Evolutionary conservation across 2,888 invertebrate species (phyloP).

Genomic region (Stenodema calcarata): DNA sequence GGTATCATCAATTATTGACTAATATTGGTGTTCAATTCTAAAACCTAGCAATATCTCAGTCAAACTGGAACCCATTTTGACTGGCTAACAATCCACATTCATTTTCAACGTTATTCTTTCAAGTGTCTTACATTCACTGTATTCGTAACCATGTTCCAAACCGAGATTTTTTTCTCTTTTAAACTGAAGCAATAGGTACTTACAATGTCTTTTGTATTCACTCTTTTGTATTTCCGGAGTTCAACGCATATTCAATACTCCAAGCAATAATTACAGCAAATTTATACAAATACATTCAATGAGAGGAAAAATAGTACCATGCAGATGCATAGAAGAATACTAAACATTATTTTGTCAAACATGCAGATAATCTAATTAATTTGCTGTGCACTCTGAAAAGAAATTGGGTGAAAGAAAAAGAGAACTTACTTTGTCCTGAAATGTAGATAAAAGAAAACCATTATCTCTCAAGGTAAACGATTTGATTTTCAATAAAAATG

Average conservation of each 20-base stretch:
- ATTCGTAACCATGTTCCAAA: not conserved
- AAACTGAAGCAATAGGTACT: not conserved
- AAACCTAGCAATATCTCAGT: too few species aligned
- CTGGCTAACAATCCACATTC: too few species aligned
- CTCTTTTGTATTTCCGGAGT: not conserved
- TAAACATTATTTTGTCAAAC: not conserved
- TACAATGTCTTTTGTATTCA: not conserved
- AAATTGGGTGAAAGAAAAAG: not conserved
- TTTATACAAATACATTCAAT: not conserved
- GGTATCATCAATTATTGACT: too few species aligned
- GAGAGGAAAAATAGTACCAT: not conserved
- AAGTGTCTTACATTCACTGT: too few species aligned
- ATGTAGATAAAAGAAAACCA: conserved; percentile 51
- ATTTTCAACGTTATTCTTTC: too few species aligned
- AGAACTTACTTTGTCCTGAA: conserved; percentile 56
- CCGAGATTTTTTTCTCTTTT: not conserved
- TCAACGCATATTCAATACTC: not conserved
- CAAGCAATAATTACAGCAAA: not conserved
- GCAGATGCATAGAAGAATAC: not conserved
- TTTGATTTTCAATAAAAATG: too few species aligned
- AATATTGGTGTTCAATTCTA: too few species aligned
- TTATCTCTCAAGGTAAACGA: conserved; percentile 14
- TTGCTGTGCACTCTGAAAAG: not conserved
- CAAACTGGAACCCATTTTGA: too few species aligned
- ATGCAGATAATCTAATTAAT: not conserved